A percentile compares a stretch with the other conserved stretches of the same genome.
Conservation (phyloP, 2,888 invertebrate species). For the Zelleria hepariella region DNA sequence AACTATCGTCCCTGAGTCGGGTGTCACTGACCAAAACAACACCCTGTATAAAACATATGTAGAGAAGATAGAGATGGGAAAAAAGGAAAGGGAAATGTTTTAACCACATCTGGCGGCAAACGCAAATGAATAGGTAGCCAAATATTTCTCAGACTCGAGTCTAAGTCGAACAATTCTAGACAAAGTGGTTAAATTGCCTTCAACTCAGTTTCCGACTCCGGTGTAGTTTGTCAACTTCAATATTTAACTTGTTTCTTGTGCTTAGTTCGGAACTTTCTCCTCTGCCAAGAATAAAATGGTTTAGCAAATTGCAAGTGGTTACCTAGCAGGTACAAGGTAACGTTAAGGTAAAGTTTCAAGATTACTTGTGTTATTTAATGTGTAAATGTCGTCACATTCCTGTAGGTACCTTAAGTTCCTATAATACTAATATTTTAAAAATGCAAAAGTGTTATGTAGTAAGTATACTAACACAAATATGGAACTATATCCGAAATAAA, state of each 20-base stretch:
- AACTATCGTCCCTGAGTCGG: too few relatives aligned
- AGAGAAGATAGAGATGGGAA: too few relatives aligned
- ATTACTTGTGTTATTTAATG: neutral
- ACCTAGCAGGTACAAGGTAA: neutral
- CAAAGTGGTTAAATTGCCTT: constrained; percentile 12
- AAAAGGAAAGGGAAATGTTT: too few relatives aligned
- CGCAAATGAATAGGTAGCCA: neutral
- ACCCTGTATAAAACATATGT: too few relatives aligned
- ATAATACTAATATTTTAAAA: too few relatives aligned
- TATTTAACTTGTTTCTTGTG: constrained; percentile 48
- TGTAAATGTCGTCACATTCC: neutral
- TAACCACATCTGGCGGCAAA: neutral
- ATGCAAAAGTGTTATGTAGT: too few relatives aligned
- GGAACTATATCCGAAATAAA: too few relatives aligned
- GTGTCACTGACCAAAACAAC: too few relatives aligned
- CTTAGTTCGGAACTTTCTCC: constrained; percentile 34
- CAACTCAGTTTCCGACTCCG: constrained; percentile 21
- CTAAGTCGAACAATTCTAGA: constrained; percentile 2
- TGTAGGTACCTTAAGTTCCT: too few relatives aligned
- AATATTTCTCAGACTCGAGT: neutral
- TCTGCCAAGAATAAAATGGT: constrained; percentile 34
- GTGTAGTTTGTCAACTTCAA: constrained; percentile 52
- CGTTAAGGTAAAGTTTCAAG: neutral
- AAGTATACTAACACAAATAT: too few relatives aligned
- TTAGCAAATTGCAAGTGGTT: constrained; percentile 17